Percentiles rank a stretch among this genome's conserved stretches.
These are phyloP conservation scores for Chionis minor DNA, from an alignment of 2,113 vertebrate species.

Conservation along the genomic window DNA sequence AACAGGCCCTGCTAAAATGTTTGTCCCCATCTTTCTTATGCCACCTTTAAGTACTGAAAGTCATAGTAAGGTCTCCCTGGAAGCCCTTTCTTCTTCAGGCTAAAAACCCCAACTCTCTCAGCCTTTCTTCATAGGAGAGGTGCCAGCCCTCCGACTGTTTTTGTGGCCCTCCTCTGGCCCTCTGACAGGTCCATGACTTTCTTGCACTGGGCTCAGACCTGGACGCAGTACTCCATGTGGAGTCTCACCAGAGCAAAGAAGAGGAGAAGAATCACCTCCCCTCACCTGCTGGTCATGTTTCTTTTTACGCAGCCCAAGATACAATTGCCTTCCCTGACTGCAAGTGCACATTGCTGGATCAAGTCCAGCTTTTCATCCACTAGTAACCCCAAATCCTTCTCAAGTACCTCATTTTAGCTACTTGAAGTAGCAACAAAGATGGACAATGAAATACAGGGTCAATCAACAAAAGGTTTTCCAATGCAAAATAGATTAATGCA, in stretches of 20 bases:
- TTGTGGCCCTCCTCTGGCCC: neutral
- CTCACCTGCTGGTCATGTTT: accelerated
- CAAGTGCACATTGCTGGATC: neutral
- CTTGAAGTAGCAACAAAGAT: neutral
- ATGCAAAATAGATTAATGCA: neutral
- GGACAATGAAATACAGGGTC: neutral
- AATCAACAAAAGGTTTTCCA: neutral
- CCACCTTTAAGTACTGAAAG: neutral
- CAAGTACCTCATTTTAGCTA: neutral
- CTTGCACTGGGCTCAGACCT: neutral
- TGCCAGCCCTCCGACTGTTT: neutral
- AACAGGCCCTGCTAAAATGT: neutral
- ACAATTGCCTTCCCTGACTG: neutral
- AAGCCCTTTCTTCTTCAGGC: neutral
- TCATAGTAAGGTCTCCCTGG: accelerated
- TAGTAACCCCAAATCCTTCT: neutral
- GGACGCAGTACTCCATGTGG: too few relatives aligned
- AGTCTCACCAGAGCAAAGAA: neutral
- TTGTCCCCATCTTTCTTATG: neutral
- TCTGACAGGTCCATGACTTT: neutral
- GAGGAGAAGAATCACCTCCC: neutral
- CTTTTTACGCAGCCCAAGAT: neutral
- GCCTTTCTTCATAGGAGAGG: neutral
- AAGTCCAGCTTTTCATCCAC: neutral
- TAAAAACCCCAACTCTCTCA: neutral